These are phyloP conservation scores for Henricia sp. DNA, from an alignment of 53 echinoderm and acorn worm species.

Conservation along the genomic window DNA sequence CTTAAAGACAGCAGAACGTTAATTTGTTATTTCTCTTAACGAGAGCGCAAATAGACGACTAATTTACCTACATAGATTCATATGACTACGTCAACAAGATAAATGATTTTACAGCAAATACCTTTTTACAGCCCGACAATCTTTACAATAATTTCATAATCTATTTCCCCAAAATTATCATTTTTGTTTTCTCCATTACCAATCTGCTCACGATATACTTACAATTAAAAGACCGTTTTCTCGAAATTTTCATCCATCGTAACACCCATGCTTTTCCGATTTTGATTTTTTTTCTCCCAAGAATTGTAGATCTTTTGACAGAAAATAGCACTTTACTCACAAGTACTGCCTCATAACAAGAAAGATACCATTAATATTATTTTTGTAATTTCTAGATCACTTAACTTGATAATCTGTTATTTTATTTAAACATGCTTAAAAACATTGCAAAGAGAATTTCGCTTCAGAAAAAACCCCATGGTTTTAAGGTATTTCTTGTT, in stretches of 20 bases:
- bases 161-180: background rate
- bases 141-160: conserved; percentile 43
- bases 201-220: background rate
- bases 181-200: background rate
- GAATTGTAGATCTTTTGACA: background rate
- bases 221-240: background rate
- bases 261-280: background rate
- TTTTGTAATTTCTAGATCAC: conserved; percentile 9
- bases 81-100: background rate
- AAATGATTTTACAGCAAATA: conserved; percentile 15
- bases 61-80: background rate
- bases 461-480: background rate
- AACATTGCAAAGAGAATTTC: conserved; percentile 6
- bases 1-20: background rate
- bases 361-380: background rate
- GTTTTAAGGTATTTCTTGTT: background rate
- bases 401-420: background rate
- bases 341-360: conserved; percentile 49
- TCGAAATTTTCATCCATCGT: background rate
- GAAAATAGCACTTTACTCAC: conserved; percentile 15
- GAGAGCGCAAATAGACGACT: background rate
- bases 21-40: background rate
- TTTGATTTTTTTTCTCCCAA: background rate
- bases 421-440: conserved; percentile 44
- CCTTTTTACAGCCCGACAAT: conserved; percentile 40